phyloP scores from a whole-genome alignment of 2,797 vertebrate genomes.

The Microctenopoma lineatum region DNA sequence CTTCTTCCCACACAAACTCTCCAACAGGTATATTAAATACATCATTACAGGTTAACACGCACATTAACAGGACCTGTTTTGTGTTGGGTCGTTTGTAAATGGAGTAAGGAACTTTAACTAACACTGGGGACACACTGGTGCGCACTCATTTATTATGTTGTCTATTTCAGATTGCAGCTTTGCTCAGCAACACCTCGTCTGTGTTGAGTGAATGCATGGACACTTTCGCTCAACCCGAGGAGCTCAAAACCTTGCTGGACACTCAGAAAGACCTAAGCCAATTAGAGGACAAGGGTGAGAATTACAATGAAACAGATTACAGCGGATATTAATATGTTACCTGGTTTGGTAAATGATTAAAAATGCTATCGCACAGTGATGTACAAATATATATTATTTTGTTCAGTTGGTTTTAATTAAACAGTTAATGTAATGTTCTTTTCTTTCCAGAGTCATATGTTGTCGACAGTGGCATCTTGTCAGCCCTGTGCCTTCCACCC shows the following conservation, averaged over 20 bases:
- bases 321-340: not conserved
- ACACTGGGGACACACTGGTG: not conserved
- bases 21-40: constrained; percentile 63
- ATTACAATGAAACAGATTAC: not conserved
- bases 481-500: constrained; percentile 71
- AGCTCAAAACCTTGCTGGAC: constrained; percentile 68
- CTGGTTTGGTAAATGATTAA: not conserved
- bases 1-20: constrained; percentile 76
- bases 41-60: not conserved
- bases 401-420: not conserved
- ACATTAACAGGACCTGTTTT: not conserved
- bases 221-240: constrained; percentile 68
- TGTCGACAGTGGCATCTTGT: constrained; percentile 75
- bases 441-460: constrained; percentile 65
- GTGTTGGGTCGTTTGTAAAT: not conserved
- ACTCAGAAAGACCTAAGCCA: constrained; percentile 72
- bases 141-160: not conserved
- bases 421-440: not conserved
- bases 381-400: not conserved
- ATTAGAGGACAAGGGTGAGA: constrained; percentile 73
- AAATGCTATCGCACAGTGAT: not conserved
- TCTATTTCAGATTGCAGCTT: constrained; percentile 68
- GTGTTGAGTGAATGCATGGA: constrained; percentile 73
- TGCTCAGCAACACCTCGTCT: constrained; percentile 69
- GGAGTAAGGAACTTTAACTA: not conserved